Evolutionary conservation across 2,888 invertebrate genomes (phyloP).

Genomic region (Rhingia rostrata): DNA sequence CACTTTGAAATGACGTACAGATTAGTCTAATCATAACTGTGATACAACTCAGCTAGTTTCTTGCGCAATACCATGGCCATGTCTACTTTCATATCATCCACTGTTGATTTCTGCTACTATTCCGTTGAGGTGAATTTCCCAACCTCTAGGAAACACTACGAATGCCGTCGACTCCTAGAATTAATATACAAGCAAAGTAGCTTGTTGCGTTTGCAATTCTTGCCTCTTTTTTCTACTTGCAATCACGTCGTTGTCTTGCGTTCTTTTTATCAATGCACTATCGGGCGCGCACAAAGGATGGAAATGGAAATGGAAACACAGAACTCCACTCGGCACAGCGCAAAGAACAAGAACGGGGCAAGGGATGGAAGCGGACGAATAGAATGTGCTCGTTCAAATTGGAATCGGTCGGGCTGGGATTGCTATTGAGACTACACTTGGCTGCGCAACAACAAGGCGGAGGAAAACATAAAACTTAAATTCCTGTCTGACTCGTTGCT

Average conservation of each 20-base stretch:
- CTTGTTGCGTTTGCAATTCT: slow-evolving; percentile 59
- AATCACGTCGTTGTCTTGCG: slow-evolving; percentile 17
- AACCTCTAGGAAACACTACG: slow-evolving; percentile 39
- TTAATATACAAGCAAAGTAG: slow-evolving; percentile 48
- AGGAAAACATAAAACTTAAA: slow-evolving; percentile 69
- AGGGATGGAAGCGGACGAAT: slow-evolving; percentile 7
- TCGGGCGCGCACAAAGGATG: slow-evolving; percentile 49
- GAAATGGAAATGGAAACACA: slow-evolving; percentile 40
- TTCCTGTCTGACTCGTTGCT: slow-evolving; percentile 51
- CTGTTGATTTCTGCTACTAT: not conserved
- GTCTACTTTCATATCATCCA: no score
- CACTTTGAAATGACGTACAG: no score
- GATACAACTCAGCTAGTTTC: no score
- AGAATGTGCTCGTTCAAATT: slow-evolving; percentile 58
- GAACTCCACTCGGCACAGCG: slow-evolving; percentile 5
- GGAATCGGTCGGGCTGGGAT: slow-evolving; percentile 29
- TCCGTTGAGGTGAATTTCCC: not conserved
- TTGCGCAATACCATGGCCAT: no score
- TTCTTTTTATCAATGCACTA: slow-evolving; percentile 67
- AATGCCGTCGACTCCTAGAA: slow-evolving; percentile 5
- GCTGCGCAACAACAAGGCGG: slow-evolving; percentile 30
- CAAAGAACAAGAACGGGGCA: not conserved
- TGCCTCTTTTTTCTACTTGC: slow-evolving; percentile 25
- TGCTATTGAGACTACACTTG: slow-evolving; percentile 8
- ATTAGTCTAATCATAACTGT: no score